A percentile compares a stretch with the other conserved stretches of the same genome.
Evolutionary conservation across 2,113 vertebrate genomes (phyloP).

Genomic region (Anser cygnoides): DNA sequence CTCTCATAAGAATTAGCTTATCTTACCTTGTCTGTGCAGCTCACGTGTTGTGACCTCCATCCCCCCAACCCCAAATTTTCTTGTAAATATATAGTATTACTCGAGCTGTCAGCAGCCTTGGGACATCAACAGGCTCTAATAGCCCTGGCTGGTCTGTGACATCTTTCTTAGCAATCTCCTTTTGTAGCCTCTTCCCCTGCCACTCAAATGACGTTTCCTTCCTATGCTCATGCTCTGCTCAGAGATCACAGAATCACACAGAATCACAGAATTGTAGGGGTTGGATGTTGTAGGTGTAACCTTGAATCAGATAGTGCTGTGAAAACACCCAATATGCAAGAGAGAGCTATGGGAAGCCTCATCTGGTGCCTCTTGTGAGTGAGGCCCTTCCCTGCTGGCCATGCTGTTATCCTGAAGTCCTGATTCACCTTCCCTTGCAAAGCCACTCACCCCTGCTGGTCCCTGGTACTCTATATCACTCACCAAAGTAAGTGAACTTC

Average conservation of each 20-base stretch:
- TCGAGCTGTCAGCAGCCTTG: neutral
- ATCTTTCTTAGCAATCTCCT: neutral
- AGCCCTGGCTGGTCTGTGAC: neutral
- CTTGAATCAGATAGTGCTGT: neutral
- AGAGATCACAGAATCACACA: neutral
- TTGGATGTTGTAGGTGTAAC: neutral
- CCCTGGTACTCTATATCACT: neutral
- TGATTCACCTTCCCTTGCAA: neutral
- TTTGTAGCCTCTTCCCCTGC: neutral
- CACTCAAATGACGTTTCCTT: neutral
- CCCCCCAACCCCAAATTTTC: neutral
- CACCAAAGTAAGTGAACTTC: neutral
- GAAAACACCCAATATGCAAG: neutral
- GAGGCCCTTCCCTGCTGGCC: neutral
- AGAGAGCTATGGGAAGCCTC: neutral
- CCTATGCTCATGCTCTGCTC: neutral
- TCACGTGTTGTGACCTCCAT: neutral
- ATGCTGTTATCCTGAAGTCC: neutral
- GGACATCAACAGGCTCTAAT: fast-evolving
- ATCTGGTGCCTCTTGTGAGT: neutral
- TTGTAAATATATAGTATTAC: neutral
- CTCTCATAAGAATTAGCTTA: neutral
- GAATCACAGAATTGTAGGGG: too few species aligned
- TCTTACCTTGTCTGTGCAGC: too few species aligned
- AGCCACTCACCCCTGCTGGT: neutral